Evolutionary conservation across 1,140 invertebrate genomes (phyloP).

Genomic region (Cyrtorhinus lividipennis): DNA sequence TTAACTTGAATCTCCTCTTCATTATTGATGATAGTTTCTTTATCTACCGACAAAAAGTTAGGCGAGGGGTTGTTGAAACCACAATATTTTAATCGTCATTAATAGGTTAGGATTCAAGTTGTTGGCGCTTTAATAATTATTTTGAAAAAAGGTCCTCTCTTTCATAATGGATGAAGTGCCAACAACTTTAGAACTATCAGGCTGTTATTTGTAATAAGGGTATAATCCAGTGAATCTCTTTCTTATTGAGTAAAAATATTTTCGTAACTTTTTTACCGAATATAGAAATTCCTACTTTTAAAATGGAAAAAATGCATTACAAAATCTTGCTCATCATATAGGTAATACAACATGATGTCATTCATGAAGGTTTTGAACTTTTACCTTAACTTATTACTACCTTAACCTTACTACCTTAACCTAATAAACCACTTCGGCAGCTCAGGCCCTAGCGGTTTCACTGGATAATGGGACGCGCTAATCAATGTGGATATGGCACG

Average conservation of each 20-base stretch:
- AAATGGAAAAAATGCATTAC: neutral
- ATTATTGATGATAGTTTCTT: too few species aligned
- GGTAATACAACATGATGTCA: neutral
- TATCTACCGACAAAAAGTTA: too few species aligned
- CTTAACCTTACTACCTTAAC: too few species aligned
- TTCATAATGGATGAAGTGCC: constrained; percentile 12
- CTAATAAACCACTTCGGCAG: too few species aligned
- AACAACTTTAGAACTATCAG: constrained; percentile 17
- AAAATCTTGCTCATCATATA: neutral
- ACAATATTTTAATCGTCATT: too few species aligned
- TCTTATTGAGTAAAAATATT: constrained; percentile 20
- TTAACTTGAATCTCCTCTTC: too few species aligned
- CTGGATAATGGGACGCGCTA: too few species aligned
- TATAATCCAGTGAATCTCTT: constrained; percentile 13
- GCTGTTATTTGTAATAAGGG: constrained; percentile 19
- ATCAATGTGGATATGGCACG: too few species aligned
- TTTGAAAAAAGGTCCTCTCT: neutral
- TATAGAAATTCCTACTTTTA: constrained; percentile 11
- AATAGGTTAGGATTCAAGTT: constrained; percentile 1
- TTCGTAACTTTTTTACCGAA: constrained; percentile 22
- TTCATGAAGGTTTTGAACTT: too few species aligned
- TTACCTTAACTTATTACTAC: too few species aligned
- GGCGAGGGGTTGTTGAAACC: too few species aligned
- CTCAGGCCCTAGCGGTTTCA: too few species aligned
- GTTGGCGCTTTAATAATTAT: neutral